Evolutionary conservation across 2,113 vertebrate genomes (phyloP).

Genomic region (Sialia sialis): DNA sequence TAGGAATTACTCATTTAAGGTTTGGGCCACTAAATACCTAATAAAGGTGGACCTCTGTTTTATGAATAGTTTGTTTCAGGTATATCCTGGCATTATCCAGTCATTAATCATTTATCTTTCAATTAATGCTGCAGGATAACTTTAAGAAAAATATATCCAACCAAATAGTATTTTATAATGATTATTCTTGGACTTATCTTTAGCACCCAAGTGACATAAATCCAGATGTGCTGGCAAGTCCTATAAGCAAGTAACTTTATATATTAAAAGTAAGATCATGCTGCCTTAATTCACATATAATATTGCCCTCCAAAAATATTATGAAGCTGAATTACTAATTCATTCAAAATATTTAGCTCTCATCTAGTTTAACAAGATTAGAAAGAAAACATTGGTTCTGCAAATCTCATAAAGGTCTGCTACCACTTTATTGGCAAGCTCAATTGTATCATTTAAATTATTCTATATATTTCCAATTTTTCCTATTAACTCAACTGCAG

Average conservation of each 20-base stretch:
- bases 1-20: neutral
- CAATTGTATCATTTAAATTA: neutral
- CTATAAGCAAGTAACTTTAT: neutral
- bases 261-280: neutral
- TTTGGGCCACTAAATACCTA: neutral
- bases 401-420: neutral
- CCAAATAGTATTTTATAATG: neutral
- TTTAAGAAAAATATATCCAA: neutral
- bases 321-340: neutral
- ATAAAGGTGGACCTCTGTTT: neutral
- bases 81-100: neutral
- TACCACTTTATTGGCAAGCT: neutral
- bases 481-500: neutral
- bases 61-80: neutral
- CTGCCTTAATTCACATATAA: neutral
- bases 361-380: neutral
- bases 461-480: neutral
- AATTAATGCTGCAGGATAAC: neutral
- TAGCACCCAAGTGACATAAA: neutral
- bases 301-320: neutral
- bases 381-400: neutral
- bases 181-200: neutral
- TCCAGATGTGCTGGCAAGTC: neutral
- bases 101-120: neutral
- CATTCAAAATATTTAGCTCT: neutral